These are phyloP conservation scores for Drosophila putrida DNA, from an alignment of 2,888 invertebrate genomes.

Conservation along the genomic window DNA sequence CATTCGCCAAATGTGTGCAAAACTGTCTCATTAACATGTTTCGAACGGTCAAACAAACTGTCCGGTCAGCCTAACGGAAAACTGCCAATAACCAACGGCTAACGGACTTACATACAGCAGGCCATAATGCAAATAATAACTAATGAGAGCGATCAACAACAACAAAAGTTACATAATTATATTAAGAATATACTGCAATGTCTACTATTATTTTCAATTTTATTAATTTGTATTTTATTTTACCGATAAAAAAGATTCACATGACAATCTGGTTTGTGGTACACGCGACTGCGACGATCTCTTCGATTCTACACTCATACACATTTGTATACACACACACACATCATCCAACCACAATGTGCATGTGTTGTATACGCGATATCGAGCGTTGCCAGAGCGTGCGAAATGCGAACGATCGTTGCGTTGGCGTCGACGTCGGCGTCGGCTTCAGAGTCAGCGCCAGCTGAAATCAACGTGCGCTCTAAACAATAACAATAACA, in stretches of 20 bases:
- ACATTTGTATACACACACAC: neutral
- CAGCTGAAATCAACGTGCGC: slow-evolving; percentile 9
- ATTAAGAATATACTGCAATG: slow-evolving; percentile 4
- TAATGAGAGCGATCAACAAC: slow-evolving; percentile 34
- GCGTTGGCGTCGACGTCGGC: neutral
- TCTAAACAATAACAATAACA: slow-evolving; percentile 42
- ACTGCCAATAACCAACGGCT: neutral
- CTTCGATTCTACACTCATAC: slow-evolving; percentile 25
- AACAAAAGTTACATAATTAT: slow-evolving; percentile 13
- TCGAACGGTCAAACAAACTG: slow-evolving; percentile 25
- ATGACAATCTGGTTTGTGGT: slow-evolving; percentile 71
- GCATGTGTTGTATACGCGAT: neutral
- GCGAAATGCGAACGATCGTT: too few relatives aligned
- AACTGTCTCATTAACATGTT: slow-evolving; percentile 56
- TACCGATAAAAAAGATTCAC: slow-evolving; percentile 63
- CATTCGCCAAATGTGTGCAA: slow-evolving; percentile 48
- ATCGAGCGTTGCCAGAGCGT: slow-evolving; percentile 53
- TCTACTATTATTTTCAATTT: slow-evolving; percentile 11
- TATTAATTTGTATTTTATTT: slow-evolving; percentile 23
- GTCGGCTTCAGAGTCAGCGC: neutral
- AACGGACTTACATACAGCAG: slow-evolving; percentile 14
- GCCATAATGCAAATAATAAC: slow-evolving; percentile 39
- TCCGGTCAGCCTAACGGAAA: neutral
- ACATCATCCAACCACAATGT: slow-evolving; percentile 7
- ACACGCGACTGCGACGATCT: slow-evolving; percentile 56